These are phyloP conservation scores for Andrena bicolor DNA, from an alignment of 2,888 invertebrate species.

Conservation along the genomic window DNA sequence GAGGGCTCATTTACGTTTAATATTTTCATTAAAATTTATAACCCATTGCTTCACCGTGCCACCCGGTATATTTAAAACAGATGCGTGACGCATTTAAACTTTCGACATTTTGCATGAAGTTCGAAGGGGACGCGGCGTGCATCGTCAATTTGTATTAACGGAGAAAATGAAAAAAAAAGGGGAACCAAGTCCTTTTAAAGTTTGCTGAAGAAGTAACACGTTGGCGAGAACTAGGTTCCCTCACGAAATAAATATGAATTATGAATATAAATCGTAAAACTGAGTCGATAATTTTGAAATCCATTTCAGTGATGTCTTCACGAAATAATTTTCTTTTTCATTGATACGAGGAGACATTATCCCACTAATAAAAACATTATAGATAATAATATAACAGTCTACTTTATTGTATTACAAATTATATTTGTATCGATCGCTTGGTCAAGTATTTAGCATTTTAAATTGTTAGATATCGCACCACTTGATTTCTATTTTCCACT, in stretches of 20 bases:
- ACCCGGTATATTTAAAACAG: slow-evolving; percentile 39
- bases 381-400: no score
- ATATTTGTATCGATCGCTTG: no score
- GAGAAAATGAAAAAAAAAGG: slow-evolving; percentile 34
- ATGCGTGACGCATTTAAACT: slow-evolving; percentile 57
- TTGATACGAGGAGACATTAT: neutral
- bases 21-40: slow-evolving; percentile 56
- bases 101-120: slow-evolving; percentile 47
- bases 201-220: slow-evolving; percentile 8
- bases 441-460: no score
- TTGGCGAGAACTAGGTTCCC: neutral
- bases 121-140: slow-evolving; percentile 39
- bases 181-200: slow-evolving; percentile 20
- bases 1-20: slow-evolving; percentile 32
- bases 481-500: no score
- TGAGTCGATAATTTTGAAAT: neutral
- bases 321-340: neutral
- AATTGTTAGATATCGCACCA: no score
- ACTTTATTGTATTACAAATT: no score
- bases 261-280: slow-evolving; percentile 35
- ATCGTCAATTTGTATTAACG: slow-evolving; percentile 54
- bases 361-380: no score
- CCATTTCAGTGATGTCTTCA: no score
- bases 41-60: slow-evolving; percentile 3
- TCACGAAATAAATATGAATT: slow-evolving; percentile 32